Base-by-base conservation (phyloP, 2,797 vertebrate species). In the Galagoides demidoff region DNA sequence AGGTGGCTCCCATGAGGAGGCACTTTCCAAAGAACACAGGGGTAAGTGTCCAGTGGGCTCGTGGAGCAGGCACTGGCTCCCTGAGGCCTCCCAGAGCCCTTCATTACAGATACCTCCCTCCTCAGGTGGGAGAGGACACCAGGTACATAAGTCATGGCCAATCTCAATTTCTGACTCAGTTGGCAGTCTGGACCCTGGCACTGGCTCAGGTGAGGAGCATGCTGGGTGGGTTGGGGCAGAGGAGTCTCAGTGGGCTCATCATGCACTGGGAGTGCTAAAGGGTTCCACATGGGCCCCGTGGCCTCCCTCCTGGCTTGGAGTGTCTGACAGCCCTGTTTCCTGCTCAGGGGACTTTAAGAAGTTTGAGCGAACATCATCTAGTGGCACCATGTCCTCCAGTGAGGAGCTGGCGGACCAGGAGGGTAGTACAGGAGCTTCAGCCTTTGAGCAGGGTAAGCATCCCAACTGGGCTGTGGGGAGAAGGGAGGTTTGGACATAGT, bases 81-180 rank as follows among this genome's bases (percentile, higher is more conserved):
- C 13, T 1, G 16, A 0, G 0, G 14, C n/a, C 59, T 0, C 1
- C 13, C 22, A 3, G 16, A 2, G 52, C 39, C 83, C 66, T 34
- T 31, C 22, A 34, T 49, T 16, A 14, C 74, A 89, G 10, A 7
- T 0, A 1, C 31, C 95, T 85, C 43, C 77, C 84, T 89, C 79
- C 16, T 49, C 97, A 99, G 99, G 98, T 37, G 98, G 98, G n/a
- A 99, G 98, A 55, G 99, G 99, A 84, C 99, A 99, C 96, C 98
- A 99, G 97, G 98, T 98, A 10, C 99, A 99, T 97, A 99, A 99
- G 96, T 99, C 99, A 0, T 99, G 99, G 99, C 99, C 99, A 1
- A 99, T 98, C 3, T 98, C 99, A 1, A 87, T 99, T 3, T 98
- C 98, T 0, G 99, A 99, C 11, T 92, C 95, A 0, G 99, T 99